Evolutionary conservation across 2,113 vertebrate genomes (phyloP).

Genomic region (Euleptes europaea): DNA sequence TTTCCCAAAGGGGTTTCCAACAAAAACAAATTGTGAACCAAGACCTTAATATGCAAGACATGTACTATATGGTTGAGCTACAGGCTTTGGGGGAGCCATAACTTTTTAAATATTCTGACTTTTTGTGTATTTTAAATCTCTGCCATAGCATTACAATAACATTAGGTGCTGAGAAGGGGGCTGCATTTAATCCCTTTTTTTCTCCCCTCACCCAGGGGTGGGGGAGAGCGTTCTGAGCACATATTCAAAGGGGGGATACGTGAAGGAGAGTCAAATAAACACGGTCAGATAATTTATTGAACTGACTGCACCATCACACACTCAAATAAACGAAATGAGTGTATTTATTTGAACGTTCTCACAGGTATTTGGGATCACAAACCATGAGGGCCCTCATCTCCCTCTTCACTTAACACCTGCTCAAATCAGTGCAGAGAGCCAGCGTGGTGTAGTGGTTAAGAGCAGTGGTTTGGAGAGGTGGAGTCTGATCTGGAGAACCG

Average conservation of each 20-base stretch:
- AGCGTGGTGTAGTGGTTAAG: too few relatives aligned
- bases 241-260: constrained; percentile 51
- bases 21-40: constrained; percentile 56
- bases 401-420: neutral
- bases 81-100: constrained; percentile 58
- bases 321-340: constrained; percentile 47
- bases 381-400: neutral
- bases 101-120: constrained; percentile 57
- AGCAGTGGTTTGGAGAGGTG: too few relatives aligned
- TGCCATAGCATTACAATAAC: constrained; percentile 58
- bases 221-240: constrained; percentile 39
- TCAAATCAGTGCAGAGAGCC: too few relatives aligned
- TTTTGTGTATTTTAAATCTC: constrained; percentile 64
- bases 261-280: constrained; percentile 54
- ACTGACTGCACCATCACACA: constrained; percentile 60
- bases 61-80: constrained; percentile 57
- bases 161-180: constrained; percentile 14
- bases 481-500: too few relatives aligned
- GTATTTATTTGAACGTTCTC: constrained; percentile 51
- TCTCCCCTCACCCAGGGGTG: constrained; percentile 45
- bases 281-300: constrained; percentile 53
- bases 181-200: constrained; percentile 49
- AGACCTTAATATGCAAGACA: constrained; percentile 66
- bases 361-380: constrained; percentile 35
- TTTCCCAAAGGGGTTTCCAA: constrained; percentile 27